Evolutionary conservation across 92 coral and sea anemone species (phyloP), one percentile per base, ranked within the genome.

Genomic region (Siderastrea siderea): DNA sequence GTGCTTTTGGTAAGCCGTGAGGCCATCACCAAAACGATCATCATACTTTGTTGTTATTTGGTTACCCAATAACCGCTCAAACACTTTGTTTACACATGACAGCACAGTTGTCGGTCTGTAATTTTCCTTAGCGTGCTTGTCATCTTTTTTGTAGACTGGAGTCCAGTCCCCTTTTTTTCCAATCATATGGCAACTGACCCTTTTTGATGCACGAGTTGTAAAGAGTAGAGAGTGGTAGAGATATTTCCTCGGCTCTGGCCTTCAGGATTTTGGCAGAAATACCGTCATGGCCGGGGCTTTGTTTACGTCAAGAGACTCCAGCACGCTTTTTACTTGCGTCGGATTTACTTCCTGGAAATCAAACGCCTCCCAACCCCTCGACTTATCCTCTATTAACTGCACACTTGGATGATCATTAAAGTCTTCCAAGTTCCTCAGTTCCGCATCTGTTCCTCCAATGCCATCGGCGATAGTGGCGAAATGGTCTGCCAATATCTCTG

Each of bases 331-430:
- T 44, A 80, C 75, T 80, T 80, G 85, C 43, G 52, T 80, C 38
- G 19, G 73, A 67, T 80, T 80, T 63, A 80, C 58, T 80, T 65
- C 54, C 74, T 63, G 85, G 74, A 80, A 80, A 16, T 80, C 74
- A 80, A 80, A 80, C 57, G 62, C 43, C 64, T 65, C 85, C 13
- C 14, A 63, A 3, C 68, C 62, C 62, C 57, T 66, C n/a, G n/a
- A n/a, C n/a, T n/a, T 67, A 48, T 67, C 51, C 58, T 63, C 43
- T 63, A 65, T 65, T 64, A 13, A 48, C 65, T 63, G 74, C 74
- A 80, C 85, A 80, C 85, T 11, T 60, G 85, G 85, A 49, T 80
- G 74, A 80, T 80, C 57, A 60, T 16, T 62, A 52, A 47, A 80
- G 62, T 65, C 75, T 43, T 67, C 45, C 62, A 45, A 47, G 19